phyloP scores from a whole-genome alignment of 2,888 invertebrate species.

The Monopis laevigella region DNA sequence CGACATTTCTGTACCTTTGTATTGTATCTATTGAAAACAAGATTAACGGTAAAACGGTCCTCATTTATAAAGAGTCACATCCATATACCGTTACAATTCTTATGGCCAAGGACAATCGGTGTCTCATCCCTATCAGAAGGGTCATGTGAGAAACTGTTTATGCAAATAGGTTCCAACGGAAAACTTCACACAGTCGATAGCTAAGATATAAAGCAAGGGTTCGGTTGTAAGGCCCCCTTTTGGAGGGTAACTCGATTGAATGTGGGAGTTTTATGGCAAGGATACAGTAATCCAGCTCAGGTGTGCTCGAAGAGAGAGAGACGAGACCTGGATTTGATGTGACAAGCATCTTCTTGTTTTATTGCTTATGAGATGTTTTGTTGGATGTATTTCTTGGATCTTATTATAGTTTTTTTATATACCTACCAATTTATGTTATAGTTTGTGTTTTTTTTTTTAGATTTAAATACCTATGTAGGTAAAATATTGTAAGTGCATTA shows the following conservation, averaged over 20 bases:
- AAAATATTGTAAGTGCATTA: no score
- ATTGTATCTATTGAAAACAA: no score
- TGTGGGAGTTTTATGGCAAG: conserved; percentile 49
- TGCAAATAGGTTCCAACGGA: conserved; percentile 36
- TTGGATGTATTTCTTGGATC: conserved; percentile 48
- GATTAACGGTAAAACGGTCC: no score
- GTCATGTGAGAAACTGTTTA: conserved; percentile 38
- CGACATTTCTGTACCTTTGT: no score
- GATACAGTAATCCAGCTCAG: conserved; percentile 53
- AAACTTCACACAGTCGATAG: conserved; percentile 31
- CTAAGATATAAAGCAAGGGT: conserved; percentile 35
- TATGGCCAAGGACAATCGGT: neutral
- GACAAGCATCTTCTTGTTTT: conserved; percentile 31
- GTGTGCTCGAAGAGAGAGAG: conserved; percentile 4
- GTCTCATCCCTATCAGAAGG: neutral
- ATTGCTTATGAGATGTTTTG: conserved; percentile 63
- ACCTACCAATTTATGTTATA: neutral
- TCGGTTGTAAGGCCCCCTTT: conserved; percentile 48
- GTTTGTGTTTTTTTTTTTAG: neutral
- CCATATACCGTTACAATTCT: neutral
- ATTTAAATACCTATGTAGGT: no score
- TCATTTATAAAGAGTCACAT: no score
- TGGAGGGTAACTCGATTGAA: conserved; percentile 39
- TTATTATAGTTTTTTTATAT: no score
- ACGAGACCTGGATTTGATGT: conserved; percentile 10